Evolutionary conservation across 1,140 invertebrate species (phyloP), one percentile per base, ranked within the genome.

Genomic region (Scaptomyza hsui): DNA sequence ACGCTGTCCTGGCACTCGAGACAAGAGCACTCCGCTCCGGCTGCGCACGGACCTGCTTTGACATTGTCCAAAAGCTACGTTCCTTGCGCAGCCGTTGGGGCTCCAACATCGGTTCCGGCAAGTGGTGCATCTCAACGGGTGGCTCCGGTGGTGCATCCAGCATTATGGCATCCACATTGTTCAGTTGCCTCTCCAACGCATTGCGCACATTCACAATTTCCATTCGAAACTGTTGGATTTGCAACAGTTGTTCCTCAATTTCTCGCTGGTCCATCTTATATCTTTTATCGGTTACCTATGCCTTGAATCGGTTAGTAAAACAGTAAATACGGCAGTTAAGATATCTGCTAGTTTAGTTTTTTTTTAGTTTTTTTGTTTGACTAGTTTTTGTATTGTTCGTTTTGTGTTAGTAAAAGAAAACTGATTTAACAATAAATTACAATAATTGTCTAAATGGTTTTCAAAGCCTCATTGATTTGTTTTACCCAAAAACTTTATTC

Each of bases 61-160:
- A 47, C n/a, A 61, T 64, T 12, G 82, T 88, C 47, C 70, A 61
- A 48, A 70, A 72, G 57, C 78, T 82, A 0, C 82, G 75, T 53
- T 73, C 82, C 44, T 76, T 88, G 9, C 75, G 75, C 19, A 47
- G 61, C 16, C 67, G 57, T 18, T 48, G 41, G 3, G 63, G 56
- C 10, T 35, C 63, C 21, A 51, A 24, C 3, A 42, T 18, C 2
- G 45, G 21, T 2, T 52, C 52, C 7, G 56, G 42, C 29, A 75
- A 16, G 4, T 61, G 48, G 16, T 47, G 55, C 15, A 75, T 5
- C 5, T 61, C 47, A n/a, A 75, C n/a, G 7, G 79, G 79, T 5
- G 82, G 82, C 37, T 82, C 75, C 0, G 49, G 64, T 0, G 82
- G 82, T n/a, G 68, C 78, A 18, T 88, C 79, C n/a, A 80, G 16